phyloP scores from a whole-genome alignment of 2,113 vertebrate species.

The Clarias magur region DNA sequence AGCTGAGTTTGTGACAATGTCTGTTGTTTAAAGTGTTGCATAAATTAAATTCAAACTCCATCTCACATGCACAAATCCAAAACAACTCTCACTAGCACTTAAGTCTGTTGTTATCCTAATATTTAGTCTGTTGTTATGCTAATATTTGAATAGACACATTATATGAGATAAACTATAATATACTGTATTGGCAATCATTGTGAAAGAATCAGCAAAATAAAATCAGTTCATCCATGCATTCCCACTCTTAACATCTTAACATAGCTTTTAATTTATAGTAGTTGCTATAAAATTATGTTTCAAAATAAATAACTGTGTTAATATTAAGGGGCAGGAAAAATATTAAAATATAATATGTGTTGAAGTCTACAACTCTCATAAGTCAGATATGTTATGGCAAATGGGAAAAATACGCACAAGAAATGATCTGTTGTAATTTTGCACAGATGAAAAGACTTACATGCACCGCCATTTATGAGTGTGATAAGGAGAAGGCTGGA shows the following conservation, averaged over 20 bases:
- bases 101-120: background rate
- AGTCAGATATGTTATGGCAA: background rate
- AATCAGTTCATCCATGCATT: background rate
- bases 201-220: background rate
- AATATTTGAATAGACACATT: background rate
- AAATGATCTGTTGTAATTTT: background rate
- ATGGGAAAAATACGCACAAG: background rate
- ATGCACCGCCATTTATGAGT: constrained; percentile 63
- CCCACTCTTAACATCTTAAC: background rate
- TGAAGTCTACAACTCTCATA: background rate
- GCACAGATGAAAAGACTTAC: background rate
- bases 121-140: background rate
- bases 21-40: background rate
- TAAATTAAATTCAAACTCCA: background rate
- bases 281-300: background rate
- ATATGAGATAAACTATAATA: background rate
- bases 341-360: too few relatives aligned
- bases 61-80: background rate
- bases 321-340: too few relatives aligned
- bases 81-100: background rate
- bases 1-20: background rate
- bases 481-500: constrained; percentile 46
- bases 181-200: background rate
- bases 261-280: background rate
- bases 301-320: background rate